These are phyloP conservation scores for Synergus umbraculus DNA, from an alignment of 2,888 invertebrate species.

Conservation along the genomic window DNA sequence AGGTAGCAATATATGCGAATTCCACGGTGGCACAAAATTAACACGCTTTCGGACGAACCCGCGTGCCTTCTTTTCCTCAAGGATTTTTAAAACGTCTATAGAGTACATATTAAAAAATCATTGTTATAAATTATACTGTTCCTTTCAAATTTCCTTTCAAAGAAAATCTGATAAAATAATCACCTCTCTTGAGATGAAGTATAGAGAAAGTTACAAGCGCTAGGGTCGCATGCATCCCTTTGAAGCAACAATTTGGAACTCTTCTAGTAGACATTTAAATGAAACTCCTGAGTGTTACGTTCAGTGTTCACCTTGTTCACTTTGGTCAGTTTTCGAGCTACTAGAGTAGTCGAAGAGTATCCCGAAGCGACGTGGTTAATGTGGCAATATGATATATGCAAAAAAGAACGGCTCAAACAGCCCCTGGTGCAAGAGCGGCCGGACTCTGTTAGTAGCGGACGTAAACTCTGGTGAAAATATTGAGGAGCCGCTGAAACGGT, in stretches of 20 bases:
- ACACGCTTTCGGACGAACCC: background rate
- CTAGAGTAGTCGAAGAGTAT: conserved; percentile 49
- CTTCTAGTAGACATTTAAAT: background rate
- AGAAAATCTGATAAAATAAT: background rate
- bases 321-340: conserved; percentile 58
- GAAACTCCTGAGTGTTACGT: background rate
- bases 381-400: conserved; percentile 69
- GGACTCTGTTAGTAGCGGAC: conserved; percentile 45
- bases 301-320: conserved; percentile 4
- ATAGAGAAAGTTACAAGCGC: too few species aligned
- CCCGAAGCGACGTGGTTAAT: conserved; percentile 68
- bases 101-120: background rate
- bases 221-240: background rate
- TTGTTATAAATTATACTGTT: background rate
- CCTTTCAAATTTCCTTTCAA: too few species aligned
- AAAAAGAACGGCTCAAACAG: conserved; percentile 50
- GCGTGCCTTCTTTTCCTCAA: background rate
- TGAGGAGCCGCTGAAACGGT: conserved; percentile 57
- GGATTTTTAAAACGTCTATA: background rate
- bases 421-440: conserved; percentile 53
- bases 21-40: background rate
- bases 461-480: conserved; percentile 52
- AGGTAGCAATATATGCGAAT: conserved; percentile 14
- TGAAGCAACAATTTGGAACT: background rate
- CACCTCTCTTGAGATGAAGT: too few species aligned